phyloP scores from a whole-genome alignment of 1,140 invertebrate genomes.

The Rhyacophila brunnea region DNA sequence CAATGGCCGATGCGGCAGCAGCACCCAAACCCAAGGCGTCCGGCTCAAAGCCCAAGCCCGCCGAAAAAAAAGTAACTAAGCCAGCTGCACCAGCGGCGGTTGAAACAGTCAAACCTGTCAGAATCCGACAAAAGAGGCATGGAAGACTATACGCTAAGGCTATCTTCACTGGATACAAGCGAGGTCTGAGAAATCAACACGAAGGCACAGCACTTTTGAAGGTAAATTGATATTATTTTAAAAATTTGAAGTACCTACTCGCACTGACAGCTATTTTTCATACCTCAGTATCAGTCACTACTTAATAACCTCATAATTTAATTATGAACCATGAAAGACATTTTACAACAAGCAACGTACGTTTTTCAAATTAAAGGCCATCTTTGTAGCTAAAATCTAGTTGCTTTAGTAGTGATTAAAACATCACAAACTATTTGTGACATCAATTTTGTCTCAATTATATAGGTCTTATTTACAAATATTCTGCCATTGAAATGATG shows the following conservation, averaged over 20 bases:
- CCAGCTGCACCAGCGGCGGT: constrained; percentile 49
- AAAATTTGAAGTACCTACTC: no score
- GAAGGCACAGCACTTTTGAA: constrained; percentile 95
- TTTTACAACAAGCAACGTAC: no score
- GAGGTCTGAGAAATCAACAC: constrained; percentile 95
- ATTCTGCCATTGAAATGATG: constrained; percentile 41
- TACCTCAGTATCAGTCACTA: neutral
- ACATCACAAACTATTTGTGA: no score
- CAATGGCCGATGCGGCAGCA: constrained; percentile 61
- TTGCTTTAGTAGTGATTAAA: no score
- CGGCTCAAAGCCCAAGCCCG: constrained; percentile 56
- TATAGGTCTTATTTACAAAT: no score
- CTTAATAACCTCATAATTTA: neutral
- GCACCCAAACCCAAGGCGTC: constrained; percentile 60
- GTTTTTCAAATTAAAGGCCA: no score
- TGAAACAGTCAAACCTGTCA: constrained; percentile 51
- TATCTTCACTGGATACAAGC: constrained; percentile 97
- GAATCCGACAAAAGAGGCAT: constrained; percentile 65
- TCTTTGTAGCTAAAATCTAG: no score
- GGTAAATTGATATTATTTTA: no score
- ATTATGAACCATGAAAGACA: no score
- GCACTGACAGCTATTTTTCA: neutral
- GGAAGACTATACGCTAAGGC: constrained; percentile 93
- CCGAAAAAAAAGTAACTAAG: constrained; percentile 58
- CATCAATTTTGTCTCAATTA: no score